Percentiles rank a stretch among this genome's conserved stretches.
These are phyloP conservation scores for Limnephilus marmoratus DNA, from an alignment of 2,888 invertebrate genomes.

Conservation along the genomic window DNA sequence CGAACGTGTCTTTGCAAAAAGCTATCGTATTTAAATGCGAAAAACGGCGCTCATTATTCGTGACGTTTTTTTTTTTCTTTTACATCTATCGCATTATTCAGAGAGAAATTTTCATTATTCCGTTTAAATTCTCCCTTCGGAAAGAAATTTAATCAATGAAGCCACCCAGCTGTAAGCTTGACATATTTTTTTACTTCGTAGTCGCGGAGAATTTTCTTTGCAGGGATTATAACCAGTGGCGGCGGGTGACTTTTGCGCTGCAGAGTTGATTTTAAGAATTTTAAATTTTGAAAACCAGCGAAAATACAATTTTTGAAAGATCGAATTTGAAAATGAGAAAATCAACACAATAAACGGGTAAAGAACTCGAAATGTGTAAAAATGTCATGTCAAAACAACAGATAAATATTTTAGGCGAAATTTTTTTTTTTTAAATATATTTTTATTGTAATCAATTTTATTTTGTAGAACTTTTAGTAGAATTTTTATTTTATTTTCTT, in stretches of 20 bases:
- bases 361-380: background rate
- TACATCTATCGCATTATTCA: slow-evolving; percentile 47
- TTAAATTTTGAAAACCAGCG: background rate
- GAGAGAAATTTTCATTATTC: slow-evolving; percentile 22
- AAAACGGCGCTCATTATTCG: slow-evolving; percentile 39
- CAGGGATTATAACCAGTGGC: background rate
- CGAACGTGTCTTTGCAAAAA: slow-evolving; percentile 41
- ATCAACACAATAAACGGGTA: too few species aligned
- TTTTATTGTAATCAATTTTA: too few species aligned
- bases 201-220: background rate
- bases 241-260: background rate
- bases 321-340: background rate
- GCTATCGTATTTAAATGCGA: slow-evolving; percentile 46
- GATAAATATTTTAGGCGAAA: background rate
- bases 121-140: slow-evolving; percentile 29
- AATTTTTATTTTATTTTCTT: too few species aligned
- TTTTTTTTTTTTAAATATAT: too few species aligned
- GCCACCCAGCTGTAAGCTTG: slow-evolving; percentile 37
- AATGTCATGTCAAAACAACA: background rate
- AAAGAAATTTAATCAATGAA: slow-evolving; percentile 47
- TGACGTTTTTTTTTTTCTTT: slow-evolving; percentile 7
- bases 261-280: background rate
- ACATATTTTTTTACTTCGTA: slow-evolving; percentile 34
- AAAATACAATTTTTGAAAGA: too few species aligned
- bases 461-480: too few species aligned